Evolutionary conservation across 1,140 invertebrate species (phyloP), one percentile per base, ranked within the genome.

Genomic region (Diachasmimorpha longicaudata): DNA sequence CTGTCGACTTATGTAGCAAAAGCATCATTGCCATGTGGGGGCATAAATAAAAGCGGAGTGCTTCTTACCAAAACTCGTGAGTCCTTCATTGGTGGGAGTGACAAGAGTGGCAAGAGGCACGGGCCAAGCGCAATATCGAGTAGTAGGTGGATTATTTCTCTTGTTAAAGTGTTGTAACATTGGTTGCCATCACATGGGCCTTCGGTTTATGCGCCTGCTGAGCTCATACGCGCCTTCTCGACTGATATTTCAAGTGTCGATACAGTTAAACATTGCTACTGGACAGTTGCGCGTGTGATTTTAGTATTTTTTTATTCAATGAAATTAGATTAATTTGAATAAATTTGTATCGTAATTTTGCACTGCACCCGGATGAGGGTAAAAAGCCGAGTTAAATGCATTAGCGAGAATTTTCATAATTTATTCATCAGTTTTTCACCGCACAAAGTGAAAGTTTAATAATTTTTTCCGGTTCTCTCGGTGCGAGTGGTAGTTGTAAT

Each of bases 61-160:
- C 66, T 37, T 68, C 66, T 68, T 68, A 68, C 66, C 66, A 36
- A 68, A 68, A 68, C n/a, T 36, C n/a, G n/a, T 25, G 66, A 68
- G 66, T 68, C 31, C 66, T 68, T 68, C 25, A 14, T 31, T 68
- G n/a, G 36, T 16, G 5, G 58, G 14, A 13, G 19, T 31, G 39
- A 23, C 58, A 25, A 63, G 19, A 63, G 19, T 46, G 44, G 1
- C 44, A 31, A 2, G 31, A n/a, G 31, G 31, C 31, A 31, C 31
- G 52, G 52, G 52, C 21, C 21, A 19, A 21, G 19, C 52, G n/a
- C 58, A 63, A 63, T 52, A 46, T 21, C 21, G 19, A 63, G 58
- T 25, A 25, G 48, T 52, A 25, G 58, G 58, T 63, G 58, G 58
- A 63, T 63, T 42, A 63, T 63, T 63, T 14, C 58, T 25, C 23